Conservation (phyloP, 2,888 invertebrate genomes). For the Trichopria drosophilae region DNA sequence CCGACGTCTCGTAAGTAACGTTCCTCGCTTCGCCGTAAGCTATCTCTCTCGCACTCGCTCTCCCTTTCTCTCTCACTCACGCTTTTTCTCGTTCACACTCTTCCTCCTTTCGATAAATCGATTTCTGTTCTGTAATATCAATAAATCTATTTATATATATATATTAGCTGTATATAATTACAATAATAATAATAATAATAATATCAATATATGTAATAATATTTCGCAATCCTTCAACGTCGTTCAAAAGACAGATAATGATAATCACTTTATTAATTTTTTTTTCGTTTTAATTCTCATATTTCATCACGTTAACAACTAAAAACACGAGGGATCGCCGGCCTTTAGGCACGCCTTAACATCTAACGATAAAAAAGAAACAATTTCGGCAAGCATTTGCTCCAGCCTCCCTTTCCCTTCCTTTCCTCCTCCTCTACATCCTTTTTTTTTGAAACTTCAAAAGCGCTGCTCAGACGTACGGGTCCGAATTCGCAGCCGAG, state of each 20-base stretch:
- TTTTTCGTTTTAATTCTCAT: constrained; percentile 29
- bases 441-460: not conserved
- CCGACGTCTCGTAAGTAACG: constrained; percentile 35
- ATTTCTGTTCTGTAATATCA: constrained; percentile 28
- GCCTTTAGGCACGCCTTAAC: constrained; percentile 48
- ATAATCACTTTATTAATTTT: constrained; percentile 41
- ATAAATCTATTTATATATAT: constrained; percentile 29
- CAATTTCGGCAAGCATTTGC: constrained; percentile 44
- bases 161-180: constrained; percentile 34
- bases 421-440: constrained; percentile 1
- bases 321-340: constrained; percentile 47
- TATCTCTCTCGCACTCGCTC: constrained; percentile 29
- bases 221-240: constrained; percentile 52
- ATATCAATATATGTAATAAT: constrained; percentile 49
- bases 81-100: constrained; percentile 13
- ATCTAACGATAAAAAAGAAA: constrained; percentile 50
- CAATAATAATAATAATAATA: constrained; percentile 36
- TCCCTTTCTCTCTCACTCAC: constrained; percentile 26
- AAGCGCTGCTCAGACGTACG: too few relatives aligned
- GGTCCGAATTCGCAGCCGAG: too few relatives aligned
- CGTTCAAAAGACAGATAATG: constrained; percentile 48
- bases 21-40: constrained; percentile 38
- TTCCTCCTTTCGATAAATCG: constrained; percentile 31
- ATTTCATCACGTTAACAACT: constrained; percentile 46
- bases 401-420: constrained; percentile 4